These are phyloP conservation scores for Muschampia plurimacula DNA, from an alignment of 2,888 invertebrate species.

Conservation along the genomic window DNA sequence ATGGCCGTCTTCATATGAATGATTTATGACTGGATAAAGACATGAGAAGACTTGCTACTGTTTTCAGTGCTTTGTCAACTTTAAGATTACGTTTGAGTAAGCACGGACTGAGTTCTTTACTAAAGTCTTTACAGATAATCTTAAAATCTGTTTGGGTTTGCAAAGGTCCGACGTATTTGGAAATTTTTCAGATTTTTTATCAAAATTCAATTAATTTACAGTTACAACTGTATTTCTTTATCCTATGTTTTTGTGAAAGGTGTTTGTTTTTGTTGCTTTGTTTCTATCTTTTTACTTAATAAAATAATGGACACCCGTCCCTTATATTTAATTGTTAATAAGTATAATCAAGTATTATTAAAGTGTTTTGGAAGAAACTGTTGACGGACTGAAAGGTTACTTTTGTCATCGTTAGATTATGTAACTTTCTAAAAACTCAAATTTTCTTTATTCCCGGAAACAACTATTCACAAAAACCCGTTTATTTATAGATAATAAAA, in stretches of 20 bases:
- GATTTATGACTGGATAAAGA: constrained; percentile 52
- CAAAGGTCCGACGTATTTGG: constrained; percentile 9
- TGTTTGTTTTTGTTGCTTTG: background rate
- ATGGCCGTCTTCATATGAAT: constrained; percentile 48
- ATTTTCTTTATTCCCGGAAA: too few species aligned
- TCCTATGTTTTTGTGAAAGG: background rate
- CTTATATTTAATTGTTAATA: background rate
- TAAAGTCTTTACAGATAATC: constrained; percentile 45
- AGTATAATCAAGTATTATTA: too few species aligned
- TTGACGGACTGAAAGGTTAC: too few species aligned
- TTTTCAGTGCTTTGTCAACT: constrained; percentile 46
- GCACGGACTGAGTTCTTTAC: constrained; percentile 45
- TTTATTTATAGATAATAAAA: too few species aligned
- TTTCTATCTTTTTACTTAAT: constrained; percentile 10
- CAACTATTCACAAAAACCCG: too few species aligned
- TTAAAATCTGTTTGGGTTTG: constrained; percentile 38
- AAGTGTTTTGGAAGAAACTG: too few species aligned
- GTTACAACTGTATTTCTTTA: constrained; percentile 35
- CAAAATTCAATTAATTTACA: constrained; percentile 45
- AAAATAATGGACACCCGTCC: background rate
- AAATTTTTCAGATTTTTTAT: constrained; percentile 29
- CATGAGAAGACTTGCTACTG: constrained; percentile 52
- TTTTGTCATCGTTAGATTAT: too few species aligned
- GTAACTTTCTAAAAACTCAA: too few species aligned
- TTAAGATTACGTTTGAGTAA: constrained; percentile 42